These are phyloP conservation scores for Calliphora vicina DNA, from an alignment of 1,140 invertebrate genomes.

Conservation along the genomic window DNA sequence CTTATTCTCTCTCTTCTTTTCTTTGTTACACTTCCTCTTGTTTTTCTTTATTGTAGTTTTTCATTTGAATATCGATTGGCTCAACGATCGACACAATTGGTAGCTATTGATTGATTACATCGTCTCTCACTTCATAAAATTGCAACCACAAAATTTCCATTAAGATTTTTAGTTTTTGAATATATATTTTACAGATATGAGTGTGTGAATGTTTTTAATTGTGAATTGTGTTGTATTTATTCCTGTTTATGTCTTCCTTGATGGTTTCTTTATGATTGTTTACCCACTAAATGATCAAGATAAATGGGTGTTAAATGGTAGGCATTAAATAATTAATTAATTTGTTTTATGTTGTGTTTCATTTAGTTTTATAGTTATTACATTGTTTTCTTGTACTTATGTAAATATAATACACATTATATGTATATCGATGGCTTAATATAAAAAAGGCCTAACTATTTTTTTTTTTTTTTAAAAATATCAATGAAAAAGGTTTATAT, in stretches of 20 bases:
- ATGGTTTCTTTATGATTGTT: not conserved
- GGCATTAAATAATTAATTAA: not conserved
- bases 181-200: not conserved
- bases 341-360: not conserved
- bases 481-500: no score
- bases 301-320: slow-evolving; percentile 20
- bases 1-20: no score
- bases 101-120: slow-evolving; percentile 32
- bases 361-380: not conserved
- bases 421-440: no score
- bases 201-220: not conserved
- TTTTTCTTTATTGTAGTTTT: not conserved
- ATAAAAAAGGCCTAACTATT: no score
- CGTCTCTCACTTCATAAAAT: slow-evolving; percentile 32
- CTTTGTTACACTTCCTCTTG: not conserved
- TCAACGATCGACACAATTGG: not conserved
- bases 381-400: no score
- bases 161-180: not conserved
- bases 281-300: not conserved
- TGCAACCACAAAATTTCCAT: not conserved
- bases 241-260: not conserved
- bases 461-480: no score
- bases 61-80: not conserved
- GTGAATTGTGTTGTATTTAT: not conserved
- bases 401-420: no score